phyloP scores from a whole-genome alignment of 2,113 vertebrate genomes.

The Caretta caretta region DNA sequence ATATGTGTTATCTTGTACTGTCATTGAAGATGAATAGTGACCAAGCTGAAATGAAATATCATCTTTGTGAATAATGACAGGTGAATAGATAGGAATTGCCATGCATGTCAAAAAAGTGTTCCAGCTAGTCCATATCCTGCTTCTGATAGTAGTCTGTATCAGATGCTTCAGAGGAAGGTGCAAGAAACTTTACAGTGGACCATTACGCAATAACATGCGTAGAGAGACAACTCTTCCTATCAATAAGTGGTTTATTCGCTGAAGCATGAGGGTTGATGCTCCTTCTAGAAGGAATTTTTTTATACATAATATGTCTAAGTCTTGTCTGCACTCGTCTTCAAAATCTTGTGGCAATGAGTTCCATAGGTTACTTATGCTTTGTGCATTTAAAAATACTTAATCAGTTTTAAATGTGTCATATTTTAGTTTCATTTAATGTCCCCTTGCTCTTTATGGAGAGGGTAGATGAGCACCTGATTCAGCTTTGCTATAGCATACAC shows the following conservation, averaged over 20 bases:
- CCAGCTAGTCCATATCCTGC: not conserved
- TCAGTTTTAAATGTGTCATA: conserved; percentile 12
- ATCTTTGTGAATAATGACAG: not conserved
- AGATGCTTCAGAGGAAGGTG: not conserved
- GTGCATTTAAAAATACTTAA: not conserved
- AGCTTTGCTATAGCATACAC: not conserved
- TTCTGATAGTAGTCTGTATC: not conserved
- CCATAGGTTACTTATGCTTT: not conserved
- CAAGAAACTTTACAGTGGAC: not conserved
- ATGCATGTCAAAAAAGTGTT: not conserved
- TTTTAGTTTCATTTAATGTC: not conserved
- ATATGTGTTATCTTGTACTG: not conserved
- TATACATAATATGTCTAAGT: too few species aligned
- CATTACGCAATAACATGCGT: not conserved
- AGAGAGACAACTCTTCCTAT: not conserved
- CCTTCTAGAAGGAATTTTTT: not conserved
- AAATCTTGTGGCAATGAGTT: not conserved
- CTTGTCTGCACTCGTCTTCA: not conserved
- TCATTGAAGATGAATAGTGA: not conserved
- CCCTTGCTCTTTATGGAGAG: not conserved
- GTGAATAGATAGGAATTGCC: not conserved
- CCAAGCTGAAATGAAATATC: not conserved
- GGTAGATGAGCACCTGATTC: not conserved
- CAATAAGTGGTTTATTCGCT: not conserved
- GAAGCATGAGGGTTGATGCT: not conserved